A percentile compares a stretch with the other conserved stretches of the same genome.
phyloP scores from a whole-genome alignment of 2,113 vertebrate genomes.

The Pantherophis guttatus region DNA sequence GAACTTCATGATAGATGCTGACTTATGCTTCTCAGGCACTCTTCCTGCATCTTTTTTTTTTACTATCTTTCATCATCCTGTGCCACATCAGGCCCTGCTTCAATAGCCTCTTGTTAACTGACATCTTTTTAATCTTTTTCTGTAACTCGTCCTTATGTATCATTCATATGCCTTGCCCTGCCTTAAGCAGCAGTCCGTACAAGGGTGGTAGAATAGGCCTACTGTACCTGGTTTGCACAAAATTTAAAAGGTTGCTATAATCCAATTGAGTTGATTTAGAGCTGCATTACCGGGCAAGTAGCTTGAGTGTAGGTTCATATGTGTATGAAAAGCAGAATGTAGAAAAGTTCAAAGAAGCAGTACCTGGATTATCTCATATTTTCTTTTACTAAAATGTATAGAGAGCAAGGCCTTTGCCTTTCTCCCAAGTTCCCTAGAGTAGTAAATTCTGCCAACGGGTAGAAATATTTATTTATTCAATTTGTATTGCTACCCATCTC shows the following conservation, averaged over 20 bases:
- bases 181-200: not conserved
- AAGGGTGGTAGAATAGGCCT: not conserved
- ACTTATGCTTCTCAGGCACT: not conserved
- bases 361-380: constrained; percentile 66
- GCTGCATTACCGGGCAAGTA: constrained; percentile 43
- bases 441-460: not conserved
- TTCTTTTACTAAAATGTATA: constrained; percentile 58
- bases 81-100: not conserved
- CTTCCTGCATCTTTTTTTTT: not conserved
- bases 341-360: not conserved
- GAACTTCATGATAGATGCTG: not conserved
- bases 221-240: not conserved
- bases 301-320: not conserved
- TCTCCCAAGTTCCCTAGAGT: constrained; percentile 24
- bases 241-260: not conserved
- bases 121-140: not conserved
- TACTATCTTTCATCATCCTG: not conserved
- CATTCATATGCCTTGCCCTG: not conserved
- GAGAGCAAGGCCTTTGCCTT: constrained; percentile 42
- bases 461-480: constrained; percentile 1
- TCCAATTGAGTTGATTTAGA: constrained; percentile 35
- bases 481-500: not conserved
- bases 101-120: not conserved
- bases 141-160: not conserved
- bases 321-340: constrained; percentile 17